Percentiles rank a stretch among this genome's conserved stretches.
phyloP scores from a whole-genome alignment of 2,113 vertebrate species.

The Clinocottus analis region DNA sequence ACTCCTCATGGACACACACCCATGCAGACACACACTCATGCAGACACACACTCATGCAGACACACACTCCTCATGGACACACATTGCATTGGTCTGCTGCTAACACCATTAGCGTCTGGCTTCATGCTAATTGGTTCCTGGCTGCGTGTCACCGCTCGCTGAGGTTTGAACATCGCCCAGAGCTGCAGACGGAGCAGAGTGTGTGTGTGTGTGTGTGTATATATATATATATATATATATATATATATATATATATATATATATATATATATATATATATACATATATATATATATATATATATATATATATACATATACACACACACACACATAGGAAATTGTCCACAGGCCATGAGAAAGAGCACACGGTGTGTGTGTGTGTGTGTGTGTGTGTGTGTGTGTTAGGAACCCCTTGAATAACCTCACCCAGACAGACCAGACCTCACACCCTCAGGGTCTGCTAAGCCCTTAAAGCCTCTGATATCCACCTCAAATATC shows the following conservation, averaged over 20 bases:
- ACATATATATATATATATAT: too few species aligned
- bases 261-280: too few species aligned
- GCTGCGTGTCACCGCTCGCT: conserved; percentile 70
- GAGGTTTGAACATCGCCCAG: conserved; percentile 70
- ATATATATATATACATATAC: too few species aligned
- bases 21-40: too few species aligned
- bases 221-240: too few species aligned
- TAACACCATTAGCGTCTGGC: conserved; percentile 65
- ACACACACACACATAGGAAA: too few species aligned
- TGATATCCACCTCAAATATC: conserved; percentile 69
- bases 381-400: conserved; percentile 18
- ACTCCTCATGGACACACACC: too few species aligned
- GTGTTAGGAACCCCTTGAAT: conserved; percentile 50
- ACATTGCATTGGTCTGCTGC: conserved; percentile 43
- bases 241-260: too few species aligned
- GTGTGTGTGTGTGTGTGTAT: too few species aligned
- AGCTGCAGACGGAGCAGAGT: too few species aligned
- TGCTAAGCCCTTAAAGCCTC: conserved; percentile 68
- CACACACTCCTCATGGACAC: conserved; percentile 23
- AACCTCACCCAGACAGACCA: conserved; percentile 66
- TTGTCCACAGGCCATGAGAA: conserved; percentile 49
- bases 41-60: conserved; percentile 15
- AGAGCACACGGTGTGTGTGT: conserved; percentile 10
- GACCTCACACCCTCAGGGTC: conserved; percentile 70
- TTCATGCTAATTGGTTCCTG: conserved; percentile 73